Conservation (phyloP, 2,888 invertebrate genomes). For the Campoplex capitator region DNA sequence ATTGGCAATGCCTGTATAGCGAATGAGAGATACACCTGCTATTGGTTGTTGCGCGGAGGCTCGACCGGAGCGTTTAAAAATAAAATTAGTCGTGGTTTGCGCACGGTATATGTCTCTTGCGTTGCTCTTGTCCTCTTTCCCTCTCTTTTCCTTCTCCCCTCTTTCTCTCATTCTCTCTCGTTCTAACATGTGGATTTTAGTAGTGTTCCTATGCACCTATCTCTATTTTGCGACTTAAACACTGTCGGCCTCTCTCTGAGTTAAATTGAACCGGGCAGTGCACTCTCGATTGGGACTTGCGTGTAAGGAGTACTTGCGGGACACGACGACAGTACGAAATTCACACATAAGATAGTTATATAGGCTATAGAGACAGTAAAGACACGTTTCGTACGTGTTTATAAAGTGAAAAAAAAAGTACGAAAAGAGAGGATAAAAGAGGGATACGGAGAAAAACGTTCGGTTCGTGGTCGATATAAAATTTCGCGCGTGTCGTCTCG, state of each 20-base stretch:
- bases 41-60: constrained; percentile 76
- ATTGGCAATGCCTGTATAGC: not conserved
- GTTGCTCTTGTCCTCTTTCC: constrained; percentile 49
- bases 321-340: constrained; percentile 1
- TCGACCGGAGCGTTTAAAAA: constrained; percentile 78
- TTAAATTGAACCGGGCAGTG: constrained; percentile 78
- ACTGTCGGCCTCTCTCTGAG: constrained; percentile 52
- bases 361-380: not conserved
- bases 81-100: constrained; percentile 73
- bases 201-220: constrained; percentile 3
- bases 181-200: not conserved
- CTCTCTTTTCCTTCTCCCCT: constrained; percentile 7
- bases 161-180: not conserved
- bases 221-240: constrained; percentile 21
- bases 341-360: constrained; percentile 2
- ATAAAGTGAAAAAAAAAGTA: not conserved
- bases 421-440: not conserved
- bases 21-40: constrained; percentile 61
- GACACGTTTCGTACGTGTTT: not conserved
- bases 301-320: constrained; percentile 16
- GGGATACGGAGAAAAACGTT: constrained; percentile 4
- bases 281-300: constrained; percentile 73
- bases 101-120: constrained; percentile 10
- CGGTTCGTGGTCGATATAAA: not conserved
- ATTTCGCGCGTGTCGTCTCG: constrained; percentile 23